Conservation (phyloP, 1,140 invertebrate species). For the Schlechtendalia chinensis region DNA sequence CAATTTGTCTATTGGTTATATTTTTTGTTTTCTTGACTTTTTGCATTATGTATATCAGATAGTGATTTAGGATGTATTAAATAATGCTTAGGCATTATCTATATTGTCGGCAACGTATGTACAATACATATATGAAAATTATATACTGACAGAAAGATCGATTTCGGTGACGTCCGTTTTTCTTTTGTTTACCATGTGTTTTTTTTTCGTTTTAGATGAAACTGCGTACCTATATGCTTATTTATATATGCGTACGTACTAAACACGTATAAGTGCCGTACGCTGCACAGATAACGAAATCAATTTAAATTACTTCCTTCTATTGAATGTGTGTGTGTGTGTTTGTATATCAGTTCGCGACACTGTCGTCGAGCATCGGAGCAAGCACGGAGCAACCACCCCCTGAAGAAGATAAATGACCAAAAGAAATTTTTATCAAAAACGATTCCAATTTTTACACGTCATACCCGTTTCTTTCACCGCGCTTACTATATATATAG, state of each 20-base stretch:
- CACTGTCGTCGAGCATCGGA: not conserved
- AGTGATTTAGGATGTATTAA: too few relatives aligned
- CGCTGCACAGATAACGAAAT: not conserved
- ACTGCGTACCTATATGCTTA: not conserved
- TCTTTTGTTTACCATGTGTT: not conserved
- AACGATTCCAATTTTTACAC: constrained; percentile 34
- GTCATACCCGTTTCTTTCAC: not conserved
- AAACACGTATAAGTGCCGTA: too few relatives aligned
- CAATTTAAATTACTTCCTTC: constrained; percentile 22
- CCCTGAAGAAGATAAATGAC: constrained; percentile 48
- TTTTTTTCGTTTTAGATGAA: not conserved
- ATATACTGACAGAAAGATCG: too few relatives aligned
- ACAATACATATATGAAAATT: too few relatives aligned
- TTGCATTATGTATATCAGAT: too few relatives aligned
- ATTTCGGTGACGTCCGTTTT: too few relatives aligned
- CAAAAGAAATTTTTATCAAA: constrained; percentile 45
- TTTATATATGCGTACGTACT: not conserved
- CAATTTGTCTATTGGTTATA: too few relatives aligned
- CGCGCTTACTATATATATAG: too few relatives aligned
- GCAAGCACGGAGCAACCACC: not conserved
- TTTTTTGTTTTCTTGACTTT: too few relatives aligned
- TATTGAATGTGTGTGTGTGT: not conserved
- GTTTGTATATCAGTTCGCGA: not conserved
- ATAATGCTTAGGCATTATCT: too few relatives aligned
- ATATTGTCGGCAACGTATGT: too few relatives aligned